These are phyloP conservation scores for Dryas iulia DNA, from an alignment of 1,140 invertebrate genomes.

Conservation along the genomic window DNA sequence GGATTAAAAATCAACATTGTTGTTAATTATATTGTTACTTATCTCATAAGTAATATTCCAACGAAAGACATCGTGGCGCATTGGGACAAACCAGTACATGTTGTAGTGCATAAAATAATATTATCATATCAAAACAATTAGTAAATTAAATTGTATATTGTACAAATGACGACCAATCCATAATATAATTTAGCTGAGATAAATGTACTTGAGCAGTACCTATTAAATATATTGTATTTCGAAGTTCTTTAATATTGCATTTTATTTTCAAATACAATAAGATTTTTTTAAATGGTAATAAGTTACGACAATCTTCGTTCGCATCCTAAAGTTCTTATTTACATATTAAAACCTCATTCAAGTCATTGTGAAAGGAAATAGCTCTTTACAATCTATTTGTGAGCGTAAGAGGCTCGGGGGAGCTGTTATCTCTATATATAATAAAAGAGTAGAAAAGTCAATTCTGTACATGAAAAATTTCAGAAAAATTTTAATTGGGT, in stretches of 20 bases:
- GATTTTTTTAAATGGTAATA: background rate
- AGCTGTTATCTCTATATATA: too few species aligned
- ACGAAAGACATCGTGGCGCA: too few species aligned
- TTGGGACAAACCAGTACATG: too few species aligned
- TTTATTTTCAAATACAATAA: background rate
- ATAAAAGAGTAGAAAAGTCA: too few species aligned
- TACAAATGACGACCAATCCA: too few species aligned
- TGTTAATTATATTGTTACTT: too few species aligned
- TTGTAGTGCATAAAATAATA: background rate
- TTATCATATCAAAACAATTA: background rate
- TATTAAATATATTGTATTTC: background rate
- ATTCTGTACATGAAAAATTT: too few species aligned
- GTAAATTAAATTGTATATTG: background rate
- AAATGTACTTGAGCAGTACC: background rate
- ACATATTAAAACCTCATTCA: background rate
- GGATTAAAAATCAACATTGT: too few species aligned
- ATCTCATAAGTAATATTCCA: too few species aligned
- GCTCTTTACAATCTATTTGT: background rate
- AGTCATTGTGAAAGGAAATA: background rate
- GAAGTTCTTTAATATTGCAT: background rate
- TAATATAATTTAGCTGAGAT: background rate
- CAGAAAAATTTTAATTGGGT: too few species aligned
- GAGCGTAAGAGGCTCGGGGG: background rate
- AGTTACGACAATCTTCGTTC: background rate
- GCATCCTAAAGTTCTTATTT: background rate